Conservation (phyloP, 1,140 invertebrate species). For the Agrilus planipennis region DNA sequence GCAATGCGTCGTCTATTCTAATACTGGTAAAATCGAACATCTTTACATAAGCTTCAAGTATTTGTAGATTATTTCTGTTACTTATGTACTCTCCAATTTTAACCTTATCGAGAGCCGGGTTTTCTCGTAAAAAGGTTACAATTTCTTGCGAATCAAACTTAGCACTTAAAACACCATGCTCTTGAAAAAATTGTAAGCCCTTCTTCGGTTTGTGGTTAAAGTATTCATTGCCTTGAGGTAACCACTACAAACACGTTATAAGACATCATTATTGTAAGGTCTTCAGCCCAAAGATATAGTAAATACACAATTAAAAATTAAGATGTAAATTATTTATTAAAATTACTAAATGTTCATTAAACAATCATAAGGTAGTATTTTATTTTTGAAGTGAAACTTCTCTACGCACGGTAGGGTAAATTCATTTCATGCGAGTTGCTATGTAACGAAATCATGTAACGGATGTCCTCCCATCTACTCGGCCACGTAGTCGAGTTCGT, state of each 20-base stretch:
- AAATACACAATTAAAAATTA: no score
- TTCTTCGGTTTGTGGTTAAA: slow-evolving; percentile 90
- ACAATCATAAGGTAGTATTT: no score
- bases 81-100: slow-evolving; percentile 95
- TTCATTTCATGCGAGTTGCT: no score
- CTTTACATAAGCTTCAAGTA: slow-evolving; percentile 58
- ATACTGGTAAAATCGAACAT: slow-evolving; percentile 85
- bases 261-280: no score
- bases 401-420: no score
- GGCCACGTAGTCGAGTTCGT: no score
- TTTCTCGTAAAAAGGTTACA: slow-evolving; percentile 80
- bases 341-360: no score
- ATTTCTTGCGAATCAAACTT: slow-evolving; percentile 76
- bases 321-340: no score
- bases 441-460: no score
- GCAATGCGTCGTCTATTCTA: slow-evolving; percentile 86
- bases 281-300: no score
- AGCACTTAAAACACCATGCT: slow-evolving; percentile 71
- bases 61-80: slow-evolving; percentile 51
- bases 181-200: slow-evolving; percentile 86
- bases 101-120: slow-evolving; percentile 91
- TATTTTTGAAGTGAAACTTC: no score
- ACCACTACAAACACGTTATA: slow-evolving; percentile 51
- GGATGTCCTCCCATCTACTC: no score
- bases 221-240: slow-evolving; percentile 77